Conservation (phyloP, 37 sponge, comb jelly and placozoan genomes). For the Diacarnus erythraeanus region DNA sequence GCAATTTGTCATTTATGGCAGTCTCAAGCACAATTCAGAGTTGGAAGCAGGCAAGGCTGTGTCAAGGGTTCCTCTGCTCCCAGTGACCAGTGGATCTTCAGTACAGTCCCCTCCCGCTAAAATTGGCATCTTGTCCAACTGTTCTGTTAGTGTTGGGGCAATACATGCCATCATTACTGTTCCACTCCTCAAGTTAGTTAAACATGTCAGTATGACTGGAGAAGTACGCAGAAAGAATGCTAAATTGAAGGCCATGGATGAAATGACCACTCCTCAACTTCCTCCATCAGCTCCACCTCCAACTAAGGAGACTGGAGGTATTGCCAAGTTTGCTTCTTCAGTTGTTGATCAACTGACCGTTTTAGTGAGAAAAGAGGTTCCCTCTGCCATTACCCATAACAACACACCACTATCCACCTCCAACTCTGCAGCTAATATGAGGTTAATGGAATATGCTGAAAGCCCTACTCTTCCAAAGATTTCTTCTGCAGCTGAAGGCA, state of each 20-base stretch:
- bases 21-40: constrained; percentile 11
- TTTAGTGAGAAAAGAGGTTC: not conserved
- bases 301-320: not conserved
- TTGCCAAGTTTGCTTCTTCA: not conserved
- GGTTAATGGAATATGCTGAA: not conserved
- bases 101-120: not conserved
- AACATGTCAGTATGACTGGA: constrained; percentile 39
- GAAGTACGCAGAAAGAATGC: not conserved
- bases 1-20: constrained; percentile 20
- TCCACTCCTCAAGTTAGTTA: constrained; percentile 37
- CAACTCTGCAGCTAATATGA: not conserved
- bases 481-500: not conserved
- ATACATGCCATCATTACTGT: not conserved
- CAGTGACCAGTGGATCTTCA: not conserved
- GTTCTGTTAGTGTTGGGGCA: constrained; percentile 10
- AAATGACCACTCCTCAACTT: not conserved
- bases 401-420: too few relatives aligned
- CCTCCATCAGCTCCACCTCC: not conserved
- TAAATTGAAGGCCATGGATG: not conserved
- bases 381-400: not conserved
- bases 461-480: not conserved
- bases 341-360: not conserved
- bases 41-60: not conserved
- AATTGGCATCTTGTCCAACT: constrained; percentile 15
- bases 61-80: not conserved